phyloP scores from a whole-genome alignment of 2,113 vertebrate genomes.

The Solenodon paradoxus region DNA sequence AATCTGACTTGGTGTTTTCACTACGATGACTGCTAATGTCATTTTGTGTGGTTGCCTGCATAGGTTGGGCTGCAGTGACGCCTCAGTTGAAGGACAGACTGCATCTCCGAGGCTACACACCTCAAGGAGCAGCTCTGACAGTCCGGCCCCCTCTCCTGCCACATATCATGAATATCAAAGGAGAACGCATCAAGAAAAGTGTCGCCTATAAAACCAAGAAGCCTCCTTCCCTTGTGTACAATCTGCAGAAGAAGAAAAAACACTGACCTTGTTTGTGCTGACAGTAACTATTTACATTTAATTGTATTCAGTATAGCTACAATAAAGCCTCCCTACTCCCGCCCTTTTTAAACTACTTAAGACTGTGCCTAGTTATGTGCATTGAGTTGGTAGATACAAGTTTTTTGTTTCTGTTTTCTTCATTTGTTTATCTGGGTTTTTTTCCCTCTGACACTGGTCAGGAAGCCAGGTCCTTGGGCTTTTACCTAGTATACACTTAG shows the following conservation, averaged over 20 bases:
- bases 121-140: slow-evolving; percentile 72
- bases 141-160: slow-evolving; percentile 91
- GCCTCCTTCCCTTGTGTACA: slow-evolving; percentile 77
- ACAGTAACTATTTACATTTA: background rate
- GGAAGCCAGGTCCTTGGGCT: no score
- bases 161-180: slow-evolving; percentile 85
- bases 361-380: background rate
- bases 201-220: slow-evolving; percentile 86
- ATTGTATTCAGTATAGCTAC: background rate
- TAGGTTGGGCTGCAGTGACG: slow-evolving; percentile 95
- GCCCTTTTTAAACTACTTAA: background rate
- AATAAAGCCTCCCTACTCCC: background rate
- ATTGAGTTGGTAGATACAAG: background rate
- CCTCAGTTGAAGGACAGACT: slow-evolving; percentile 80
- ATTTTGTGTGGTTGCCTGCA: background rate
- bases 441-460: no score
- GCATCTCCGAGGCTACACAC: slow-evolving; percentile 85
- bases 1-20: background rate
- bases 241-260: slow-evolving; percentile 58
- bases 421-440: no score
- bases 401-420: no score
- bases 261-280: background rate
- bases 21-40: background rate
- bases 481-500: no score
- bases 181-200: slow-evolving; percentile 83